A percentile compares a stretch with the other conserved stretches of the same genome.
phyloP scores from a whole-genome alignment of 1,140 invertebrate genomes.

The Sinella curviseta region DNA sequence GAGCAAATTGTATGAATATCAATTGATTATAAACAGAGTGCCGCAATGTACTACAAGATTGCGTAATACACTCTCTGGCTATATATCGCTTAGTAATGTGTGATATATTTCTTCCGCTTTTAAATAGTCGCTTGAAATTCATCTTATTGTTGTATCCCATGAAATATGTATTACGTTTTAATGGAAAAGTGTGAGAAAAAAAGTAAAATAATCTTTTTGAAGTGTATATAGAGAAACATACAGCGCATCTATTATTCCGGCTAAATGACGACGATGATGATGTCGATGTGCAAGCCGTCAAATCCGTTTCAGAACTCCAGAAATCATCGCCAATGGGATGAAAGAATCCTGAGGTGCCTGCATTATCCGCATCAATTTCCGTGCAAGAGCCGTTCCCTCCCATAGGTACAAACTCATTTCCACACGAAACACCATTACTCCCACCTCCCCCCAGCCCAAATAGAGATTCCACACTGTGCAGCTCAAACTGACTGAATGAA shows the following conservation, averaged over 20 bases:
- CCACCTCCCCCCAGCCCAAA: neutral
- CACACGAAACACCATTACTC: neutral
- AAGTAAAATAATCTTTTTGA: neutral
- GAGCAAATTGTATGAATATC: too few species aligned
- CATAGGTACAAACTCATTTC: constrained; percentile 17
- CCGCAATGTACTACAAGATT: too few species aligned
- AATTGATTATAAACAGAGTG: too few species aligned
- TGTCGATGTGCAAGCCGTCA: constrained; percentile 1
- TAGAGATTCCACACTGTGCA: constrained; percentile 1
- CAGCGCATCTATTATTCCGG: constrained; percentile 8
- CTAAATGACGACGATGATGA: neutral
- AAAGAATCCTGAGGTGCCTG: constrained; percentile 35
- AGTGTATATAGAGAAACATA: neutral
- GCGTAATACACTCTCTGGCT: too few species aligned
- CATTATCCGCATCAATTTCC: constrained; percentile 37
- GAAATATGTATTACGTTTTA: neutral
- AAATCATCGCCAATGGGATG: constrained; percentile 36
- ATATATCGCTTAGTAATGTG: too few species aligned
- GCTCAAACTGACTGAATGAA: constrained; percentile 44
- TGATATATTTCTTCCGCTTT: too few species aligned
- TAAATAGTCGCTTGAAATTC: too few species aligned
- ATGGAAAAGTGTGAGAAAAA: constrained; percentile 9
- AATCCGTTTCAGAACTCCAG: constrained; percentile 39
- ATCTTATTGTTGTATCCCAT: too few species aligned
- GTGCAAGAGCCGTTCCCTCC: constrained; percentile 34